A percentile compares a stretch with the other conserved stretches of the same genome.
Evolutionary conservation across 2,888 invertebrate species (phyloP).

Genomic region (Tinea semifulvella): DNA sequence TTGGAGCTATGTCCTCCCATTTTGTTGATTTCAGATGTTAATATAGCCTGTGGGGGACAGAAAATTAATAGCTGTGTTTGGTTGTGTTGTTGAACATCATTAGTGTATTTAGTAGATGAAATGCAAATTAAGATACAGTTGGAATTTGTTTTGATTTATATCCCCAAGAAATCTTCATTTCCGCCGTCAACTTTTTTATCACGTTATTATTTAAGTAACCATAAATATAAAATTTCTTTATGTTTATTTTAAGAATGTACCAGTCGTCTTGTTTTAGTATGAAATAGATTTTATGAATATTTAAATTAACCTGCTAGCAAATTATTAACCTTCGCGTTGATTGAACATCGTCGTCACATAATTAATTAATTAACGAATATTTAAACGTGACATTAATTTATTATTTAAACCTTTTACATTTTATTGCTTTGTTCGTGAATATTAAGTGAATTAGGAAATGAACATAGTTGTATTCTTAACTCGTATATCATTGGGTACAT

Average conservation of each 20-base stretch:
- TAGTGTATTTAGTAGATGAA: constrained; percentile 43
- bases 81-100: constrained; percentile 54
- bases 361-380: constrained; percentile 56
- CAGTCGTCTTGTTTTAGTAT: not conserved
- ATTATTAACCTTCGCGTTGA: constrained; percentile 49
- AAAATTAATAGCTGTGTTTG: constrained; percentile 52
- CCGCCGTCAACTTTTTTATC: constrained; percentile 2
- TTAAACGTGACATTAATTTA: constrained; percentile 45
- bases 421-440: constrained; percentile 42
- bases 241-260: too few species aligned
- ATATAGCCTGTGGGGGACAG: constrained; percentile 30
- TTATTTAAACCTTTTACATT: constrained; percentile 42
- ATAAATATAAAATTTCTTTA: constrained; percentile 1
- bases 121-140: constrained; percentile 57
- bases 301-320: constrained; percentile 36
- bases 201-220: not conserved
- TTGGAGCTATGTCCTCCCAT: constrained; percentile 31
- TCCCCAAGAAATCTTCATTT: constrained; percentile 25
- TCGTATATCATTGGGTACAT: constrained; percentile 41
- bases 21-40: constrained; percentile 6
- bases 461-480: constrained; percentile 23
- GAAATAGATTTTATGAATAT: constrained; percentile 3
- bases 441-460: constrained; percentile 39
- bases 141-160: constrained; percentile 31
- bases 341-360: constrained; percentile 48